Evolutionary conservation across 64 coral and sea anemone genomes (phyloP), one percentile per base, ranked within the genome.

Genomic region (Stichodactyla helianthus): DNA sequence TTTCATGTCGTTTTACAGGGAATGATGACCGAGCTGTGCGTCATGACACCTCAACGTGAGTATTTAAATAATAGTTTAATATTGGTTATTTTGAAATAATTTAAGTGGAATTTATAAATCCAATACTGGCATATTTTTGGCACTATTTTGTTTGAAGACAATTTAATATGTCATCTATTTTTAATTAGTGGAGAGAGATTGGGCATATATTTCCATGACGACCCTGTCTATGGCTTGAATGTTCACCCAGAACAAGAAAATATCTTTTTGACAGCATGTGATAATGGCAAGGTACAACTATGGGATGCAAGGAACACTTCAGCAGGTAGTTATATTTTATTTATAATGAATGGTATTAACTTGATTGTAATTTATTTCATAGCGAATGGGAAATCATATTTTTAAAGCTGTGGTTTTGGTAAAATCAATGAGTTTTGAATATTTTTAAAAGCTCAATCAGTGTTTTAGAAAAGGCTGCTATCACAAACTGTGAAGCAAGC

Each of bases 211-310:
- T 90, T 88, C 53, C 94, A 97, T 86, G 94, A 97, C 50, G 88
- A 93, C 71, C 94, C 94, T 63, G 92, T 97, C n/a, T 93, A 97
- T 90, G 90, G 94, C 25, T 91, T 97, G 31, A 87, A 84, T 88
- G 68, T 97, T 59, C 94, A 97, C 70, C 94, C 88, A 84, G 94
- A 97, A 20, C 53, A 95, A 86, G 86, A 92, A 54, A 90, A 92
- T 61, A 60, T 93, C 18, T 97, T 97, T 79, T 17, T 97, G 25
- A 93, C 94, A 23, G 94, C 94, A 80, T 97, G 84, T 93, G 94
- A 97, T 85, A 87, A 97, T 88, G 94, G 94, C 51, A 83, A 82
- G 89, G 94, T 93, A 14, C 55, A 88, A 64, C 79, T 97, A 2
- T 92, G 90, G 90, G 90, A 92, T 70, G 86, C 84, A 23, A 87